These are phyloP conservation scores for Trichonephila inaurata DNA, from an alignment of 1,140 invertebrate genomes.

Conservation along the genomic window DNA sequence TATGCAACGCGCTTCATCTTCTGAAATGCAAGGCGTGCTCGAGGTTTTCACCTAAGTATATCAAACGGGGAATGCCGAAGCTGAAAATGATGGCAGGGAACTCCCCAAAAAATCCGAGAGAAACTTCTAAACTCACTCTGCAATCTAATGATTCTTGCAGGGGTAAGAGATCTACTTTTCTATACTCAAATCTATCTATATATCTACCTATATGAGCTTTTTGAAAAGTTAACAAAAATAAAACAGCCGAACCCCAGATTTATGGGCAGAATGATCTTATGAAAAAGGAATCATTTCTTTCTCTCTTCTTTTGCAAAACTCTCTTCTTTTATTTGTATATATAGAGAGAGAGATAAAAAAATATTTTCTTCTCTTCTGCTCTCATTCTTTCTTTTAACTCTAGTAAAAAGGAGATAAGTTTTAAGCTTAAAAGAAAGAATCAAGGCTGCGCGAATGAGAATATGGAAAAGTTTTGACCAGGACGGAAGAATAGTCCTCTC, in stretches of 20 bases:
- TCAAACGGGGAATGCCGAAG: slow-evolving; percentile 53
- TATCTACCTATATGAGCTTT: slow-evolving; percentile 75
- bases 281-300: slow-evolving; percentile 75
- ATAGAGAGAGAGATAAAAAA: background rate
- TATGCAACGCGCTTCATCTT: slow-evolving; percentile 73
- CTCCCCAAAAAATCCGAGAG: slow-evolving; percentile 53
- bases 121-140: slow-evolving; percentile 74
- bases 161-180: slow-evolving; percentile 73
- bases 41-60: slow-evolving; percentile 65
- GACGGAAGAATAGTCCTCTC: slow-evolving; percentile 70
- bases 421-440: slow-evolving; percentile 76
- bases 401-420: slow-evolving; percentile 74
- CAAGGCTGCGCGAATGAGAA: slow-evolving; percentile 61
- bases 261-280: slow-evolving; percentile 66
- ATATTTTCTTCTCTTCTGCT: background rate
- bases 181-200: slow-evolving; percentile 70
- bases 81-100: slow-evolving; percentile 60
- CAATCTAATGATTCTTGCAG: slow-evolving; percentile 75
- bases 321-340: slow-evolving; percentile 22
- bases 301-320: slow-evolving; percentile 35
- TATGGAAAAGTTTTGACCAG: slow-evolving; percentile 77
- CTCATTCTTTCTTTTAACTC: slow-evolving; percentile 61
- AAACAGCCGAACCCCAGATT: slow-evolving; percentile 50
- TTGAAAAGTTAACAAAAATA: slow-evolving; percentile 70
- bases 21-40: slow-evolving; percentile 71